A percentile compares a stretch with the other conserved stretches of the same genome.
Evolutionary conservation across 2,113 vertebrate genomes (phyloP).

Genomic region (Xiphorhynchus elegans): DNA sequence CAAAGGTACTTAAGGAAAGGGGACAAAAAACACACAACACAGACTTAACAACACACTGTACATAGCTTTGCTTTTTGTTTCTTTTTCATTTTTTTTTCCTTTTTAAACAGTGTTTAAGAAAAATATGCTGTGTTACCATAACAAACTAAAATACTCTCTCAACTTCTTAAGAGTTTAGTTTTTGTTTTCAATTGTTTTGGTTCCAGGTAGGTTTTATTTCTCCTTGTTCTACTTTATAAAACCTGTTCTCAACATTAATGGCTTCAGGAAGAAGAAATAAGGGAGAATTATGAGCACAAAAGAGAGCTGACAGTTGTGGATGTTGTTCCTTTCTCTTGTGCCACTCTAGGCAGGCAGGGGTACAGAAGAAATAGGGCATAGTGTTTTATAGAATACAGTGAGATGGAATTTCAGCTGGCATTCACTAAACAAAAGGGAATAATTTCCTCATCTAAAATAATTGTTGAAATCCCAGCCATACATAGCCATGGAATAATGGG

Average conservation of each 20-base stretch:
- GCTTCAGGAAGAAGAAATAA: slow-evolving; percentile 2
- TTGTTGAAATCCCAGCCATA: neutral
- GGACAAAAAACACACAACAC: slow-evolving; percentile 37
- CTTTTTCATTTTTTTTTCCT: neutral
- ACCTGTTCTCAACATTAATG: slow-evolving; percentile 25
- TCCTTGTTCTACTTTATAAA: slow-evolving; percentile 15
- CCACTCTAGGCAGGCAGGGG: neutral
- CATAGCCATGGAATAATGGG: neutral
- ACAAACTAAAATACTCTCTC: slow-evolving; percentile 54
- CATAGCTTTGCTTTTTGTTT: neutral
- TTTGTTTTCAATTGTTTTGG: slow-evolving; percentile 27
- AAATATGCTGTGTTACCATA: slow-evolving; percentile 50
- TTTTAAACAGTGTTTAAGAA: slow-evolving; percentile 56
- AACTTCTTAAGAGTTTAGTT: neutral
- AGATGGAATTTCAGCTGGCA: neutral
- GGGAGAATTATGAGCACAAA: neutral
- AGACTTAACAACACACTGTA: slow-evolving; percentile 17
- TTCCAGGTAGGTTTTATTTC: neutral
- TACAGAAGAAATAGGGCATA: neutral
- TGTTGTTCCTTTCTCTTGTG: neutral
- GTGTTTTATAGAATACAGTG: neutral
- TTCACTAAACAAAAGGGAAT: neutral
- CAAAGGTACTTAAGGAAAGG: slow-evolving; percentile 34
- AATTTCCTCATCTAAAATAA: slow-evolving; percentile 4
- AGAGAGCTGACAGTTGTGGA: neutral